These are phyloP conservation scores for Corydoras sp. DNA, from an alignment of 2,113 vertebrate species.

Conservation along the genomic window DNA sequence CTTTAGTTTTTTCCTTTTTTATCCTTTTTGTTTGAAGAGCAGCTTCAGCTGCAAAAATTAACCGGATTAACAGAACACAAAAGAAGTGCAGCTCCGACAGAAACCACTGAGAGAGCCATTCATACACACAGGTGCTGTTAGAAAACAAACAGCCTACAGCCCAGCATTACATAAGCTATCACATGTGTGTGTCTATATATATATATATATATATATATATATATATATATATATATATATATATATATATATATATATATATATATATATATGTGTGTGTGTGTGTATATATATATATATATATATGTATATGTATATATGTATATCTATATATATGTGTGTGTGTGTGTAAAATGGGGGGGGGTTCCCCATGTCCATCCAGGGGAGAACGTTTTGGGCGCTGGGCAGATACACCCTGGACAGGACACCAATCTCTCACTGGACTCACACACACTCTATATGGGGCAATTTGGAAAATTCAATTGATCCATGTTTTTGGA, in stretches of 20 bases:
- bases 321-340: too few species aligned
- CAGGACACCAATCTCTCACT: too few species aligned
- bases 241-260: background rate
- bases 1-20: slow-evolving; percentile 21
- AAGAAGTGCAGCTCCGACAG: slow-evolving; percentile 35
- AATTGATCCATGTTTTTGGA: too few species aligned
- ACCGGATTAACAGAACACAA: slow-evolving; percentile 39
- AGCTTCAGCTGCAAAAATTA: slow-evolving; percentile 35
- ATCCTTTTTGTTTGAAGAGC: background rate
- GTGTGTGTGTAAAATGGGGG: too few species aligned
- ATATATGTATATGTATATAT: too few species aligned
- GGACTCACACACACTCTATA: too few species aligned
- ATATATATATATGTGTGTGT: background rate
- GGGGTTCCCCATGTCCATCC: too few species aligned
- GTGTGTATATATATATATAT: too few species aligned
- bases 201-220: background rate
- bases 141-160: too few species aligned
- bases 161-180: background rate
- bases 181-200: background rate
- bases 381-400: too few species aligned
- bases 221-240: background rate
- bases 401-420: too few species aligned
- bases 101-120: slow-evolving; percentile 10
- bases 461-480: too few species aligned
- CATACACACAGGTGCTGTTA: background rate